A percentile compares a stretch with the other conserved stretches of the same genome.
phyloP scores from a whole-genome alignment of 2,797 vertebrate genomes.

The Crax fasciolata region DNA sequence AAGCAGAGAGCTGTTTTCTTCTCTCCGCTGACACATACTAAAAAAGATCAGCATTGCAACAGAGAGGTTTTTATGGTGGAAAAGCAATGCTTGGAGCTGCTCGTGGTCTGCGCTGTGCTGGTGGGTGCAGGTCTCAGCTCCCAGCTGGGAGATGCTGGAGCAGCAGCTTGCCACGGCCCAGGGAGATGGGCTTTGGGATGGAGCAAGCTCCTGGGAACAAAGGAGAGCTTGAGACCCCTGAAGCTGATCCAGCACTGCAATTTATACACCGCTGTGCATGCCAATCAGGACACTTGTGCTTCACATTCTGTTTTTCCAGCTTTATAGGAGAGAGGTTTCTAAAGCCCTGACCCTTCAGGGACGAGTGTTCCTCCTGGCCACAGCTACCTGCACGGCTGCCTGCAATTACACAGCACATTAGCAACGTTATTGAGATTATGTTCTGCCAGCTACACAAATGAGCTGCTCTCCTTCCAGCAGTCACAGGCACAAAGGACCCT shows the following conservation, averaged over 20 bases:
- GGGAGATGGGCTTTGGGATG: not conserved
- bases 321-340: not conserved
- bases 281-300: not conserved
- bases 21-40: not conserved
- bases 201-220: not conserved
- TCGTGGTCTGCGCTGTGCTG: not conserved
- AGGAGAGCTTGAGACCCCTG: not conserved
- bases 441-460: not conserved
- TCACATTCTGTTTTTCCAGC: not conserved
- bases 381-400: not conserved
- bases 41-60: not conserved
- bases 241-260: not conserved
- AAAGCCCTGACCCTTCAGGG: not conserved
- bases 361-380: not conserved
- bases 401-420: conserved; percentile 16
- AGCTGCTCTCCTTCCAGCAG: not conserved
- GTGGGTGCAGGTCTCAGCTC: accelerated
- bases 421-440: not conserved
- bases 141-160: not conserved
- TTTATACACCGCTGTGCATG: accelerated
- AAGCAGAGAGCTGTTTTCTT: not conserved
- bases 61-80: not conserved
- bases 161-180: not conserved
- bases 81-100: not conserved
- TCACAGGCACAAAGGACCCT: not conserved